Base-by-base conservation (phyloP, 2,888 invertebrate genomes). In the Meliscaeva auricollis region DNA sequence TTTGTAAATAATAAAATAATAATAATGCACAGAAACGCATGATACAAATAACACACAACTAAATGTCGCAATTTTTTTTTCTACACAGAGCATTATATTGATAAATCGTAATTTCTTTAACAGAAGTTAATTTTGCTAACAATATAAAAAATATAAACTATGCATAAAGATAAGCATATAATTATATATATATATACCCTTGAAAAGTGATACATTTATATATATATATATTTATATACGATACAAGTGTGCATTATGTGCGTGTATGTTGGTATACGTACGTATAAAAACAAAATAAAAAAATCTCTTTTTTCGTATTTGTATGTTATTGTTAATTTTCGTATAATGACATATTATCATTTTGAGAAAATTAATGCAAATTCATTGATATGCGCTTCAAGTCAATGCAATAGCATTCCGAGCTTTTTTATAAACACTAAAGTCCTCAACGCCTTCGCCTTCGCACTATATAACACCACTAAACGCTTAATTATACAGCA, bases 291-390 rank as follows among this genome's bases (percentile, higher is more conserved):
- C 66, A 87, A 73, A 83, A 79, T 90, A 58, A 87, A 90, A n/a
- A 38, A 91, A 91, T 91, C 91, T 91, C 91, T 91, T 90, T 91
- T 91, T 91, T 91, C 91, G 91, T 91, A 91, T 91, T 91, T 91
- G 91, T 91, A 90, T 91, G 91, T 91, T 91, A 89, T 91, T 90
- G 91, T 91, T 91, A 89, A 91, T 91, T 91, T 91, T 91, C 89
- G 88, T 89, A 89, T 89, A 89, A 89, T 52, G 88, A 90, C 87
- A 88, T 88, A 87, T 89, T 91, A 89, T 91, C 91, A 91, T 91
- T 90, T 89, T 89, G 89, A 91, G 91, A 91, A 91, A 91, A 91
- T 91, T 88, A 90, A 90, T 91, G 89, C 89, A 90, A 90, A 90
- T 89, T 91, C 91, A 91, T 90, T 89, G 89, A 90, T 89, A 90